These are phyloP conservation scores for Rhynchonycteris naso DNA, from an alignment of 2,797 vertebrate species.

Conservation along the genomic window DNA sequence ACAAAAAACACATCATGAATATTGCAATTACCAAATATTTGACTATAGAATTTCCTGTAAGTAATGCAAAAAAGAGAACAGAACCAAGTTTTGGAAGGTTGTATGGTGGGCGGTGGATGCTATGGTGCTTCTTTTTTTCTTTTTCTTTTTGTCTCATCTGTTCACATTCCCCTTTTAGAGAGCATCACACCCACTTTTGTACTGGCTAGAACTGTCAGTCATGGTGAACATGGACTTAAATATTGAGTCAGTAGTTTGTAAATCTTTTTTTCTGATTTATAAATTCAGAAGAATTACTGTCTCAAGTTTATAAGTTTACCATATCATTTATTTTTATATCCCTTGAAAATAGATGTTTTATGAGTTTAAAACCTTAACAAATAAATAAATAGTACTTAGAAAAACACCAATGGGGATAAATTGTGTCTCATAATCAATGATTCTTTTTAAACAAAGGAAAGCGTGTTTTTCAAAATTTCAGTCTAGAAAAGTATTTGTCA, in stretches of 20 bases:
- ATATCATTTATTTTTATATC: neutral
- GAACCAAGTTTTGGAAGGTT: neutral
- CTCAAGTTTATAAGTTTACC: neutral
- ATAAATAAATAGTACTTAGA: neutral
- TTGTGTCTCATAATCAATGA: neutral
- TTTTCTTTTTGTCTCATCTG: neutral
- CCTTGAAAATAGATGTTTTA: constrained; percentile 14
- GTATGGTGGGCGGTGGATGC: neutral
- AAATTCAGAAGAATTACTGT: neutral
- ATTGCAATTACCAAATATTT: neutral
- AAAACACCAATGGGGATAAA: neutral
- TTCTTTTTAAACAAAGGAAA: neutral
- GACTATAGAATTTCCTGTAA: neutral
- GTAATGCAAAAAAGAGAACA: neutral
- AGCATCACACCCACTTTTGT: neutral
- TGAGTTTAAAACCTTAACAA: neutral
- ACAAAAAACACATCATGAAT: neutral
- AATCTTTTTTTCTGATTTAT: neutral
- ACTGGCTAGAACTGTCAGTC: neutral
- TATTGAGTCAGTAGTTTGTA: neutral
- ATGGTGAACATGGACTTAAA: neutral
- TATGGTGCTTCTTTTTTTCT: no score
- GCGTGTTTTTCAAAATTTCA: neutral
- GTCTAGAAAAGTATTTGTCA: neutral
- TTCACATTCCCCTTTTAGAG: neutral